phyloP scores from a whole-genome alignment of 1,140 invertebrate genomes.

The Sarcophaga peregrina region DNA sequence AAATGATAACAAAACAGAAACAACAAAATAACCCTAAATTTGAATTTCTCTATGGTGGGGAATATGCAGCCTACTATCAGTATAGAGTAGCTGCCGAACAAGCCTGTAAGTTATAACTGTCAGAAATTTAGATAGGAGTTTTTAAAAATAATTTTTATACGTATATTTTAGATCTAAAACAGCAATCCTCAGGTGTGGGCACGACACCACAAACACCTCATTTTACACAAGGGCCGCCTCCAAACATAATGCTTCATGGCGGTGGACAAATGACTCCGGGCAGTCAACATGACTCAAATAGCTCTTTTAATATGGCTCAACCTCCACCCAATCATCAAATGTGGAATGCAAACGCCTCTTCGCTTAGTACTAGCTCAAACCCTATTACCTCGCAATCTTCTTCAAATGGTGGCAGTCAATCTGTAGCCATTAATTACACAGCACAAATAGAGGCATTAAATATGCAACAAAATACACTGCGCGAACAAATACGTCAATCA shows the following conservation, averaged over 20 bases:
- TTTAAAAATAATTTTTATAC: background rate
- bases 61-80: slow-evolving; percentile 96
- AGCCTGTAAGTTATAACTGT: slow-evolving; percentile 52
- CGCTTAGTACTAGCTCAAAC: background rate
- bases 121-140: background rate
- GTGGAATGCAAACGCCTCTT: slow-evolving; percentile 41
- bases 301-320: slow-evolving; percentile 37
- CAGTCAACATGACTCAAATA: slow-evolving; percentile 40
- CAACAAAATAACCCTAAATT: slow-evolving; percentile 98
- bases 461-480: slow-evolving; percentile 81
- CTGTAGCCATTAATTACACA: slow-evolving; percentile 56
- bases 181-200: slow-evolving; percentile 60
- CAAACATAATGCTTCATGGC: slow-evolving; percentile 31
- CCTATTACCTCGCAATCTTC: slow-evolving; percentile 37
- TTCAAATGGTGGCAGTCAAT: slow-evolving; percentile 56
- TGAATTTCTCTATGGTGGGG: slow-evolving; percentile 95
- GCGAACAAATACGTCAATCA: slow-evolving; percentile 93
- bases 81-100: slow-evolving; percentile 77
- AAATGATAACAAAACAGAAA: slow-evolving; percentile 97
- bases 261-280: slow-evolving; percentile 26
- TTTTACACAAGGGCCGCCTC: slow-evolving; percentile 48
- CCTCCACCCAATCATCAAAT: slow-evolving; percentile 37
- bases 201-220: slow-evolving; percentile 56
- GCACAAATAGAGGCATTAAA: slow-evolving; percentile 69
- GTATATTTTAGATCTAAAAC: slow-evolving; percentile 66